Evolutionary conservation across 1,140 invertebrate species (phyloP).

Genomic region (Zaprionus camerounensis): DNA sequence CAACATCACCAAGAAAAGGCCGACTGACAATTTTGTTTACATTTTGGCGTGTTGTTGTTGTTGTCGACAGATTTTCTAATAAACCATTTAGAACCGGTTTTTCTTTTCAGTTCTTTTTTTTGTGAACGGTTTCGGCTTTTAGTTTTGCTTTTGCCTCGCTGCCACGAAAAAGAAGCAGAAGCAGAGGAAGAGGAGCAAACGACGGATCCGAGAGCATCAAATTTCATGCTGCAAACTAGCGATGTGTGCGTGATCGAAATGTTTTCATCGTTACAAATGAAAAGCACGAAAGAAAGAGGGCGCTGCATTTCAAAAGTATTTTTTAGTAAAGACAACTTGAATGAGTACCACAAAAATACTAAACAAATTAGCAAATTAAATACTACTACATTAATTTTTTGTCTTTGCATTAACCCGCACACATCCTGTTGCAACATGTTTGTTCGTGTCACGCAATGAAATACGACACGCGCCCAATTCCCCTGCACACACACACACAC

Average conservation of each 20-base stretch:
- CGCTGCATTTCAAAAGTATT: too few relatives aligned
- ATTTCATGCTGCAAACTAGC: constrained; percentile 65
- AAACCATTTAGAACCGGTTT: constrained; percentile 80
- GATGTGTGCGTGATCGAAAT: neutral
- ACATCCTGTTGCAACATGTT: constrained; percentile 1
- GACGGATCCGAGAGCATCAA: constrained; percentile 62
- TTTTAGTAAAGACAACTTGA: too few relatives aligned
- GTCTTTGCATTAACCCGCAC: neutral
- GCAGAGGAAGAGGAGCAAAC: constrained; percentile 54
- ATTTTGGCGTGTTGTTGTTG: constrained; percentile 61
- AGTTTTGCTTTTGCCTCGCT: constrained; percentile 48
- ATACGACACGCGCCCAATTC: constrained; percentile 4
- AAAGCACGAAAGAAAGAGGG: neutral
- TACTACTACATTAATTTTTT: neutral
- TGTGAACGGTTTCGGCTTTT: constrained; percentile 73
- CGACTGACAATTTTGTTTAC: constrained; percentile 74
- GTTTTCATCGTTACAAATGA: neutral
- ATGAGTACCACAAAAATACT: too few relatives aligned
- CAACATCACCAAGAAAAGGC: constrained; percentile 32
- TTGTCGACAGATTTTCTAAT: constrained; percentile 79
- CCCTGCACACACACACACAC: constrained; percentile 32
- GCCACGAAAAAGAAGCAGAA: constrained; percentile 50
- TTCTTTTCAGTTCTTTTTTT: constrained; percentile 60
- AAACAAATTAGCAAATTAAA: neutral
- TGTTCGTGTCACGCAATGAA: neutral